phyloP scores from a whole-genome alignment of 2,888 invertebrate genomes.

The Artemia sp. region DNA sequence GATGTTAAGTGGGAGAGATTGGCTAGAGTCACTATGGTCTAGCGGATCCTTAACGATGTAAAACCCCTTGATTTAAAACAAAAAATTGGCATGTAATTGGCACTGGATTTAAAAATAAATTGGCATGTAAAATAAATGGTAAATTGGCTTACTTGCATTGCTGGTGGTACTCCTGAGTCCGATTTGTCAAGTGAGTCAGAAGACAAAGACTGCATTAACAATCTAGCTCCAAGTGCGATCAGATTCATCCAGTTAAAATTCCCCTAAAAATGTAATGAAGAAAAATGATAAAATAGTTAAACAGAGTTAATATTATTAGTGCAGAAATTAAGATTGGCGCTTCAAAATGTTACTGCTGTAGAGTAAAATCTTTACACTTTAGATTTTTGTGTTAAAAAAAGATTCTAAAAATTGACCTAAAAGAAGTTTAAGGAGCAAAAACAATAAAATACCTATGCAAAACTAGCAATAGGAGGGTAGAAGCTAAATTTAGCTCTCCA shows the following conservation, averaged over 20 bases:
- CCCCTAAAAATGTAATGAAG: slow-evolving; percentile 12
- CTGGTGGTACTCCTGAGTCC: slow-evolving; percentile 47
- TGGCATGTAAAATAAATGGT: too few relatives aligned
- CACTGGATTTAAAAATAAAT: too few relatives aligned
- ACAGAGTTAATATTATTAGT: too few relatives aligned
- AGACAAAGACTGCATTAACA: slow-evolving; percentile 63
- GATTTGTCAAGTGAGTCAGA: slow-evolving; percentile 68
- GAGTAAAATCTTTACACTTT: too few relatives aligned
- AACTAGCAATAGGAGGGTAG: neutral
- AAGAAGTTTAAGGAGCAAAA: neutral
- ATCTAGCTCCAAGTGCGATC: slow-evolving; percentile 64
- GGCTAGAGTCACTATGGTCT: too few relatives aligned
- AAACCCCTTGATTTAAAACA: too few relatives aligned
- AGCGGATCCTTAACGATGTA: too few relatives aligned
- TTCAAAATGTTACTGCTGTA: too few relatives aligned
- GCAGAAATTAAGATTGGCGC: too few relatives aligned
- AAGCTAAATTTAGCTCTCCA: neutral
- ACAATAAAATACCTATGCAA: slow-evolving; percentile 15
- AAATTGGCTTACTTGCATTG: slow-evolving; percentile 55
- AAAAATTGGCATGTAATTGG: too few relatives aligned
- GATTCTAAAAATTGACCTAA: slow-evolving; percentile 1
- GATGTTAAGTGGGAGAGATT: too few relatives aligned
- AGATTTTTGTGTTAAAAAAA: neutral
- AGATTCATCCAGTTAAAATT: slow-evolving; percentile 71
- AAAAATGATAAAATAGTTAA: too few relatives aligned